Percentiles rank a stretch among this genome's conserved stretches.
Evolutionary conservation across 1,140 invertebrate species (phyloP).

Genomic region (Heliothis subflexa): DNA sequence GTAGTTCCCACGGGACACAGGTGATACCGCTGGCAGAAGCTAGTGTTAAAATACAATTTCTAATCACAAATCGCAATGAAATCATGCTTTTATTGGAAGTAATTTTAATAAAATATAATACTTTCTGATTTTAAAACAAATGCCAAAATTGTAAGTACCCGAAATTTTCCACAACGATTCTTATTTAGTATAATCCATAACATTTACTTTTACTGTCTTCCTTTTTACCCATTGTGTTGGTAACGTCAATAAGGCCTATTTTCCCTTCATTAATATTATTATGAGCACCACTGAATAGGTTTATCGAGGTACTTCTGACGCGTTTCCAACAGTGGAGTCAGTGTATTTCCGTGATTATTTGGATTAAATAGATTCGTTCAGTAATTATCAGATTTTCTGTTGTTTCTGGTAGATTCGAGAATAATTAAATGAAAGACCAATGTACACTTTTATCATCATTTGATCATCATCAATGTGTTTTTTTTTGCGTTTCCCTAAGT

Average conservation of each 20-base stretch:
- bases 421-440: background rate
- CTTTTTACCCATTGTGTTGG: background rate
- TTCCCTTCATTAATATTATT: conserved; percentile 6
- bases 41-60: no score
- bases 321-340: background rate
- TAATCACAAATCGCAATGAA: no score
- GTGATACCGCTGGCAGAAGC: no score
- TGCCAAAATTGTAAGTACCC: background rate
- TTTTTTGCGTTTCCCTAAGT: no score
- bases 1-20: no score
- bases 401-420: background rate
- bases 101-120: no score
- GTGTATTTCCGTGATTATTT: background rate
- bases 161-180: background rate
- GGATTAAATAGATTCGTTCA: background rate
- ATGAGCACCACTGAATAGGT: background rate
- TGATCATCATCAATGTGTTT: no score
- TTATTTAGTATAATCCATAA: background rate
- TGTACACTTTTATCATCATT: background rate
- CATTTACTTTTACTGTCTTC: conserved; percentile 5
- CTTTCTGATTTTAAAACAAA: background rate
- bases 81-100: no score
- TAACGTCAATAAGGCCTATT: background rate
- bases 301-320: background rate
- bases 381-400: background rate